Evolutionary conservation across 2,888 invertebrate genomes (phyloP).

Genomic region (Xylophagus ater): DNA sequence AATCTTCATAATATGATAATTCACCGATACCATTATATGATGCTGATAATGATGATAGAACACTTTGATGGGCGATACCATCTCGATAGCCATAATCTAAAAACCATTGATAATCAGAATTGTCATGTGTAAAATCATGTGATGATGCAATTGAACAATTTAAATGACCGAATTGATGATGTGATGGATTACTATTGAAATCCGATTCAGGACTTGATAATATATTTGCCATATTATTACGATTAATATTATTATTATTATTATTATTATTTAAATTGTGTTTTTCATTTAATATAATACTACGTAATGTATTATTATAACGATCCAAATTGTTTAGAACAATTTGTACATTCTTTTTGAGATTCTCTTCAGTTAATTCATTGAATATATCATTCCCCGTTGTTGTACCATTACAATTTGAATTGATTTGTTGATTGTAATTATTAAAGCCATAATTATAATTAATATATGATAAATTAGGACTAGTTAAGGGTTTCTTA

Average conservation of each 20-base stretch:
- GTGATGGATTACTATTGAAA: constrained; percentile 39
- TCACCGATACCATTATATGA: constrained; percentile 64
- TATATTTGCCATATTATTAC: constrained; percentile 24
- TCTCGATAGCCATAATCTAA: constrained; percentile 81
- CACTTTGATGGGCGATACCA: constrained; percentile 66
- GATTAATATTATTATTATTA: constrained; percentile 3
- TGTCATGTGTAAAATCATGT: constrained; percentile 66
- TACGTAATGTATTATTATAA: constrained; percentile 37
- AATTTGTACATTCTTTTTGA: constrained; percentile 40
- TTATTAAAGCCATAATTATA: constrained; percentile 21
- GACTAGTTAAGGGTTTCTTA: constrained; percentile 35
- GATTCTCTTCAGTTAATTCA: constrained; percentile 39
- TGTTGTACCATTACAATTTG: constrained; percentile 21
- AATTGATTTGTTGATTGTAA: constrained; percentile 21
- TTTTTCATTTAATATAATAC: constrained; percentile 38
- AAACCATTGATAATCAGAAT: constrained; percentile 87
- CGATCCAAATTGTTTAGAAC: constrained; percentile 39
- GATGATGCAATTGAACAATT: constrained; percentile 40
- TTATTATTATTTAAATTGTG: constrained; percentile 4
- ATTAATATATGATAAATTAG: constrained; percentile 24
- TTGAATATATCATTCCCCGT: constrained; percentile 22
- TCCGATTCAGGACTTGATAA: constrained; percentile 32
- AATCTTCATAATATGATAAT: constrained; percentile 67
- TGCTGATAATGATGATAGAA: constrained; percentile 68
- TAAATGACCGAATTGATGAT: constrained; percentile 27